These are phyloP conservation scores for Stigmatopora nigra DNA, from an alignment of 2,113 vertebrate species.

Conservation along the genomic window DNA sequence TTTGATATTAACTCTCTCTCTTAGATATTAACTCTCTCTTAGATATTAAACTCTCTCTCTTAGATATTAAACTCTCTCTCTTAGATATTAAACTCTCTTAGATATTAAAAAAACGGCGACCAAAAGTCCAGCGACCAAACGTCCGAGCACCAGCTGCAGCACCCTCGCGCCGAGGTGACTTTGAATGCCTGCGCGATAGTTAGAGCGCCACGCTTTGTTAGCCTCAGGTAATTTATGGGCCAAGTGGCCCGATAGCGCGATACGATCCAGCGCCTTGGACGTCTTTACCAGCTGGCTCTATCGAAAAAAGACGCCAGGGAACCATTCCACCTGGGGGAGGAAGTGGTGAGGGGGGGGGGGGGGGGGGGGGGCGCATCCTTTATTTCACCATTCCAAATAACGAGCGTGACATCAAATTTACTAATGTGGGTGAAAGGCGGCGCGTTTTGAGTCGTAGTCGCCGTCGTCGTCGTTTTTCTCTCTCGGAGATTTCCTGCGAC, in stretches of 20 bases:
- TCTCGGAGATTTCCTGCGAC: constrained; percentile 88
- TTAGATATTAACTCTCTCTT: no score
- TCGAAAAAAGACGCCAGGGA: constrained; percentile 36
- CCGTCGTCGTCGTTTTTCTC: constrained; percentile 73
- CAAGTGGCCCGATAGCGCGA: constrained; percentile 63
- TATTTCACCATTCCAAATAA: constrained; percentile 29
- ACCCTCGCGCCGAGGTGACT: constrained; percentile 50
- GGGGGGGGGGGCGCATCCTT: background rate
- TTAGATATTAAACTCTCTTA: no score
- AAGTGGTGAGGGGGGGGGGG: no score
- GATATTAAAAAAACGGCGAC: no score
- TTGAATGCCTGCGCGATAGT: constrained; percentile 66
- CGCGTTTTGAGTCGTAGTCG: constrained; percentile 68
- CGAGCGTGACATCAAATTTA: constrained; percentile 41
- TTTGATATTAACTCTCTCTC: no score
- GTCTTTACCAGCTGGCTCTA: constrained; percentile 51
- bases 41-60: no score
- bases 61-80: no score
- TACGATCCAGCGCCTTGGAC: constrained; percentile 56
- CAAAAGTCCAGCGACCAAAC: no score
- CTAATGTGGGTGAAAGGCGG: constrained; percentile 41
- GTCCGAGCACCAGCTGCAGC: no score
- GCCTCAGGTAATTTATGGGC: constrained; percentile 67
- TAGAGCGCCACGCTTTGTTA: constrained; percentile 68
- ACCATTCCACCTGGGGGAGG: constrained; percentile 28